Conservation (phyloP, 2,113 vertebrate species). For the Labeo rohita region DNA sequence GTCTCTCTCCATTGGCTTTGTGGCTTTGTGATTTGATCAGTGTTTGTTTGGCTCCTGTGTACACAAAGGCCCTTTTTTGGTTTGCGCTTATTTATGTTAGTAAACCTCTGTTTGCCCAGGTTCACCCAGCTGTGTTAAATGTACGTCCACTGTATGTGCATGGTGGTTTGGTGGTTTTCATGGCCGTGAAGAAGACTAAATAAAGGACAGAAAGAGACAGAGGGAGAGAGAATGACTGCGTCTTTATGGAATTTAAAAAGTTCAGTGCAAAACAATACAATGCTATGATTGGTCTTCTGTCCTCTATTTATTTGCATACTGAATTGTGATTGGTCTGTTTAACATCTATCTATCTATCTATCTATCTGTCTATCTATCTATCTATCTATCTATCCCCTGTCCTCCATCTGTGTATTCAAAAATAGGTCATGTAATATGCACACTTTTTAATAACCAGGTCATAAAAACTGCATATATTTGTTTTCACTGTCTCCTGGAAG, state of each 20-base stretch:
- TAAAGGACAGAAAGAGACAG: constrained; percentile 19
- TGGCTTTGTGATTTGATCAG: constrained; percentile 40
- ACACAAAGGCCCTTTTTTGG: constrained; percentile 38
- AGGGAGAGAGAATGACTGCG: not conserved
- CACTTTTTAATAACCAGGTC: not conserved
- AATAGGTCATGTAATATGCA: not conserved
- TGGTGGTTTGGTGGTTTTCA: constrained; percentile 32
- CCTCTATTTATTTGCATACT: not conserved
- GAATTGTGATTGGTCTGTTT: not conserved
- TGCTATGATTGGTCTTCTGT: not conserved
- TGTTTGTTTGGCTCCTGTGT: constrained; percentile 24
- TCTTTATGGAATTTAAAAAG: not conserved
- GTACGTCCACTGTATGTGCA: constrained; percentile 2
- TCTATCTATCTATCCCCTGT: not conserved
- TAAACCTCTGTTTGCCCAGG: constrained; percentile 37
- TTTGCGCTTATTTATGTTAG: constrained; percentile 45
- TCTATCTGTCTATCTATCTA: not conserved
- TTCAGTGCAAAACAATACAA: not conserved
- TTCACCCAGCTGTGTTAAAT: constrained; percentile 34
- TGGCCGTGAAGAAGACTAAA: constrained; percentile 30
- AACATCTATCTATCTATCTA: not conserved
- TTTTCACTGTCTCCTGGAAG: not conserved
- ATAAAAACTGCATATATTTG: not conserved
- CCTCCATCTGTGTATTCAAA: not conserved
- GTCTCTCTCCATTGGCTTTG: not conserved